These are phyloP conservation scores for Catocala sponsa DNA, from an alignment of 2,888 invertebrate genomes.

Conservation along the genomic window DNA sequence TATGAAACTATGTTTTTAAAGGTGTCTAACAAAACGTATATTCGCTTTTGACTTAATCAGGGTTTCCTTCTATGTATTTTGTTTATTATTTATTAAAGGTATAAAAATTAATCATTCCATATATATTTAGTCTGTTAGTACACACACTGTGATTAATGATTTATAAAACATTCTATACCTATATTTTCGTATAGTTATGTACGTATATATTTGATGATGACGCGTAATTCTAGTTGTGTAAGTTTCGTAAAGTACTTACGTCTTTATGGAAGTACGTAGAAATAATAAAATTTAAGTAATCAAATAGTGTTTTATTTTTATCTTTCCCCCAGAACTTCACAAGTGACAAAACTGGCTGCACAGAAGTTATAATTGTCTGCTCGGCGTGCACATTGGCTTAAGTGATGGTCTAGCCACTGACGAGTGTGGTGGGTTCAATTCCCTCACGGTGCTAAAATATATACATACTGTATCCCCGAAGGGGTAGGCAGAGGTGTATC, in stretches of 20 bases:
- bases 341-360: no score
- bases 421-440: no score
- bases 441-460: no score
- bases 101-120: conserved; percentile 77
- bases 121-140: conserved; percentile 71
- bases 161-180: conserved; percentile 59
- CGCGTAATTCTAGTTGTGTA: conserved; percentile 73
- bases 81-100: conserved; percentile 61
- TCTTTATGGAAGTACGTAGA: conserved; percentile 82
- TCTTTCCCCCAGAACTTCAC: neutral
- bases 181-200: conserved; percentile 74
- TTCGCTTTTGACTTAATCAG: conserved; percentile 56
- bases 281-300: conserved; percentile 65
- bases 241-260: conserved; percentile 73
- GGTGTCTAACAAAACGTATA: conserved; percentile 59
- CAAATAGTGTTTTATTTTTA: conserved; percentile 33
- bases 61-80: conserved; percentile 54
- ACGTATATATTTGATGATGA: conserved; percentile 57
- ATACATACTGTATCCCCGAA: no score
- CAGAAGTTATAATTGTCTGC: no score
- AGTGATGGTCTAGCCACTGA: no score
- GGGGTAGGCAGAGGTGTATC: no score
- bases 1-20: conserved; percentile 54
- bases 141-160: conserved; percentile 82
- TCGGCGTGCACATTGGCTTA: no score